Evolutionary conservation across 2,113 vertebrate species (phyloP).

Genomic region (Symphodus melops): DNA sequence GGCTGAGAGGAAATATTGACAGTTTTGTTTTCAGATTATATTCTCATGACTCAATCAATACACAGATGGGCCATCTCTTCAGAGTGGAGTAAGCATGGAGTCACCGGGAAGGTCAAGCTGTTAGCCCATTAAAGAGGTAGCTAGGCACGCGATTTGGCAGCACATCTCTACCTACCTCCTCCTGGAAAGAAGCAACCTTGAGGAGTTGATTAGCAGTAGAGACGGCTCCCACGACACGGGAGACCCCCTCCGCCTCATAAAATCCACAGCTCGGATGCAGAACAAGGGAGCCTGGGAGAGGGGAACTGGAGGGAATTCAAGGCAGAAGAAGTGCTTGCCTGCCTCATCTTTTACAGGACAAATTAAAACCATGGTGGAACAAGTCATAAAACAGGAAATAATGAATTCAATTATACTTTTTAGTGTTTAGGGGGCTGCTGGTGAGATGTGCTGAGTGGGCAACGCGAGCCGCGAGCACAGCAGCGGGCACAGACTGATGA

Average conservation of each 20-base stretch:
- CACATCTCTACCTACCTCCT: slow-evolving; percentile 58
- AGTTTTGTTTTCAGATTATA: slow-evolving; percentile 80
- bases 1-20: slow-evolving; percentile 75
- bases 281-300: slow-evolving; percentile 71
- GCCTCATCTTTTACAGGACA: slow-evolving; percentile 83
- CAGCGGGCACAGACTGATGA: slow-evolving; percentile 71
- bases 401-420: slow-evolving; percentile 87
- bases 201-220: slow-evolving; percentile 80
- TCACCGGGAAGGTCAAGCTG: slow-evolving; percentile 77
- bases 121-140: slow-evolving; percentile 75
- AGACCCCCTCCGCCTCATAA: slow-evolving; percentile 79
- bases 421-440: slow-evolving; percentile 81
- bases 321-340: slow-evolving; percentile 71
- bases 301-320: slow-evolving; percentile 68
- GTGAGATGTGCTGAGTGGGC: slow-evolving; percentile 84
- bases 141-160: slow-evolving; percentile 68
- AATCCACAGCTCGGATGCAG: slow-evolving; percentile 66
- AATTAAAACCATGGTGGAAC: slow-evolving; percentile 84
- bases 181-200: slow-evolving; percentile 75
- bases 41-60: slow-evolving; percentile 82
- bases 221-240: slow-evolving; percentile 78
- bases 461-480: slow-evolving; percentile 63
- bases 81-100: slow-evolving; percentile 69
- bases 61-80: slow-evolving; percentile 70
- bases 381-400: slow-evolving; percentile 86